Conservation (phyloP, 2,797 vertebrate genomes). For the Pangasius djambal region DNA sequence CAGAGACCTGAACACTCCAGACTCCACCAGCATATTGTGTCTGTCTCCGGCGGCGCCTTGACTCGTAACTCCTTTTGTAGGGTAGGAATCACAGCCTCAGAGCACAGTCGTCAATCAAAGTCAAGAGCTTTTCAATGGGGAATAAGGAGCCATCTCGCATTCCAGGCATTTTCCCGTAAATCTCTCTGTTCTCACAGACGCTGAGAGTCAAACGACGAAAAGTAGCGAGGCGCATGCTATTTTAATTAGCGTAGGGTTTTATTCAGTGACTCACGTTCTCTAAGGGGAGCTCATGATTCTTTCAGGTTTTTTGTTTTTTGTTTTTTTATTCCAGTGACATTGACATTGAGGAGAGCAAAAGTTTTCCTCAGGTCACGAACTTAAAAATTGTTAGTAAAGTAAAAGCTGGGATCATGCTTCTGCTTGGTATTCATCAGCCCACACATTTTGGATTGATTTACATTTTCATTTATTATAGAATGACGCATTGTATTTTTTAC, state of each 20-base stretch:
- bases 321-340: constrained; percentile 27
- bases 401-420: neutral
- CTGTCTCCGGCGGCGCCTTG: constrained; percentile 31
- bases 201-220: constrained; percentile 27
- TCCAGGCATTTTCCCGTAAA: constrained; percentile 52
- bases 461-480: neutral
- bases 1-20: constrained; percentile 24
- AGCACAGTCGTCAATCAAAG: constrained; percentile 60
- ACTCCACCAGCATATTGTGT: constrained; percentile 33
- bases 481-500: neutral
- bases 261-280: constrained; percentile 28
- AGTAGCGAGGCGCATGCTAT: constrained; percentile 36
- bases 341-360: constrained; percentile 14
- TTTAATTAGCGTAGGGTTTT: constrained; percentile 50
- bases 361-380: neutral
- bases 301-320: constrained; percentile 17
- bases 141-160: constrained; percentile 57
- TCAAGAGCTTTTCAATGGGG: constrained; percentile 57
- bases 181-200: constrained; percentile 48
- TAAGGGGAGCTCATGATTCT: constrained; percentile 25
- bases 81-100: constrained; percentile 32
- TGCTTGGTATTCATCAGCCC: too few relatives aligned
- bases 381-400: constrained; percentile 8
- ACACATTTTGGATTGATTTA: neutral
- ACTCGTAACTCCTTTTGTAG: constrained; percentile 46